A percentile compares a stretch with the other conserved stretches of the same genome.
phyloP scores from a whole-genome alignment of 2,797 vertebrate genomes.

The Tokudaia tokunoshimensis region DNA sequence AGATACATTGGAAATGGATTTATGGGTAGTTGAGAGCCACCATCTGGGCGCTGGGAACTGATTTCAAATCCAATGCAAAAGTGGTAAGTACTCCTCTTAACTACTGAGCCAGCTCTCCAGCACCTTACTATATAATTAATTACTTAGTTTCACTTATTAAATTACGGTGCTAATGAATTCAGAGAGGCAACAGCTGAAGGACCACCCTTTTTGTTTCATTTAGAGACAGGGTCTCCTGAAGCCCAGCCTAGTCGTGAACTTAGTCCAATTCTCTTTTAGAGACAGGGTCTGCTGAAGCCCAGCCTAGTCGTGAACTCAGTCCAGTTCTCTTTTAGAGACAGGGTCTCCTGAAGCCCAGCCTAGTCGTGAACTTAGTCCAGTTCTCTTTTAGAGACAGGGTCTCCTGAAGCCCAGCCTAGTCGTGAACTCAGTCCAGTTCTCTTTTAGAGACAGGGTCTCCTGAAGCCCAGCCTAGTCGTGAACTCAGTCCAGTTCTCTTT shows the following conservation, averaged over 20 bases:
- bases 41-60: no score
- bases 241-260: background rate
- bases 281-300: background rate
- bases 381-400: background rate
- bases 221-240: background rate
- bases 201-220: background rate
- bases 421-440: background rate
- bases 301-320: background rate
- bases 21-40: background rate
- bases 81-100: background rate
- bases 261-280: background rate
- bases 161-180: background rate
- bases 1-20: background rate
- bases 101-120: background rate
- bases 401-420: background rate
- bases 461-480: background rate
- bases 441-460: background rate
- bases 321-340: background rate
- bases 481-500: background rate
- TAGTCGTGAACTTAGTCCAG: background rate
- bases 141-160: background rate
- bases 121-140: background rate
- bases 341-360: background rate
- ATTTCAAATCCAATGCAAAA: background rate
- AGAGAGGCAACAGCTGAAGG: conserved; percentile 13